These are phyloP conservation scores for Diplodus sargus DNA, from an alignment of 2,797 vertebrate genomes.

Conservation along the genomic window DNA sequence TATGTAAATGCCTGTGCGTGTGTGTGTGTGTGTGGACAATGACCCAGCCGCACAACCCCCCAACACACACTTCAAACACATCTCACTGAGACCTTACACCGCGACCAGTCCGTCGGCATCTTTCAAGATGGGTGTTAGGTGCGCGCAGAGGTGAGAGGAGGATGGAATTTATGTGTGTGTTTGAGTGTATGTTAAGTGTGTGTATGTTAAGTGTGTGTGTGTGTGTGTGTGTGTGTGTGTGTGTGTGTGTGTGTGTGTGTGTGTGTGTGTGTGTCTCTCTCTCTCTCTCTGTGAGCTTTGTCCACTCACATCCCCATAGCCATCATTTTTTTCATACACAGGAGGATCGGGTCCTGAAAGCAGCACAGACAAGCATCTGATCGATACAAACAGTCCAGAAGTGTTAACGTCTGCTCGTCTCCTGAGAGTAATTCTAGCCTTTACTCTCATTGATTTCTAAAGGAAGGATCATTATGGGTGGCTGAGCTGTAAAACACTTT, in stretches of 20 bases:
- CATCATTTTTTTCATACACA: conserved; percentile 29
- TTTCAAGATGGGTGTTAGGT: conserved; percentile 67
- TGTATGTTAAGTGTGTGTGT: conserved; percentile 4
- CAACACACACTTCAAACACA: conserved; percentile 78
- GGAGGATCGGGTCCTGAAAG: conserved; percentile 44
- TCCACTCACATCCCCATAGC: conserved; percentile 34
- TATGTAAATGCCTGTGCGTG: conserved; percentile 48
- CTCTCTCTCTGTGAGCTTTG: not conserved
- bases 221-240: conserved; percentile 6
- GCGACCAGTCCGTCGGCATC: conserved; percentile 64
- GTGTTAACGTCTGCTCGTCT: conserved; percentile 54
- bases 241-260: not conserved
- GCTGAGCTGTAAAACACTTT: conserved; percentile 50
- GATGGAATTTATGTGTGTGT: conserved; percentile 47
- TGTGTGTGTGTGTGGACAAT: conserved; percentile 60
- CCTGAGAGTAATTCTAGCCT: conserved; percentile 41
- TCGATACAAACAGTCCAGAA: conserved; percentile 59
- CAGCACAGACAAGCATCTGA: conserved; percentile 53
- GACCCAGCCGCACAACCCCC: conserved; percentile 61
- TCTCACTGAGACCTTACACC: conserved; percentile 66
- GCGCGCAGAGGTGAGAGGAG: conserved; percentile 51
- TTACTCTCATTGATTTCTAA: conserved; percentile 60
- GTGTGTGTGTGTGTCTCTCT: conserved; percentile 4
- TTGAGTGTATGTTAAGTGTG: conserved; percentile 12
- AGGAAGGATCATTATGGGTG: conserved; percentile 50